Base-by-base conservation (phyloP, 1,140 invertebrate genomes). In the Anoplolepis gracilipes region DNA sequence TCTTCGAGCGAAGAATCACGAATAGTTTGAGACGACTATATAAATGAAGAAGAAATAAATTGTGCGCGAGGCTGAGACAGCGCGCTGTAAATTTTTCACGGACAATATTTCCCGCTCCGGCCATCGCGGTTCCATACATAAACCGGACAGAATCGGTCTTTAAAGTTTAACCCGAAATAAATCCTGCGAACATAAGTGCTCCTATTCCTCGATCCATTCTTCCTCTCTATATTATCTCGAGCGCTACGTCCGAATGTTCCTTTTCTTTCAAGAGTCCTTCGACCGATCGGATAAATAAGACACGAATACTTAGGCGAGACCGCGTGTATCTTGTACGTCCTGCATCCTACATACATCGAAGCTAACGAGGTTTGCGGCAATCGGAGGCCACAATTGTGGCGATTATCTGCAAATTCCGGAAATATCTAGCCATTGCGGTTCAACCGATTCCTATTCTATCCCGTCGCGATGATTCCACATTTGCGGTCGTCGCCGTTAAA, bases 361-460 rank as follows among this genome's bases (percentile, higher is more conserved):
- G 64, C 36, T 2, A n/a, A 25, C 33, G 49, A 72, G 65, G 25
- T 84, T 84, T 78, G 75, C 49, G 30, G 69, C 49, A 36, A 46
- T 85, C 59, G 55, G 30, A 53, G 84, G 57, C 53, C 64, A 22
- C 69, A 64, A 77, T 86, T 76, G 87, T 36, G 75, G 53, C 76
- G 61, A 76, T 85, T 65, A 88, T 79, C 62, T 64, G 59, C 62
- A 36, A 88, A 88, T 87, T 85, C 69, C 53, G 67, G 57, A 81
- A 89, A 82, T 70, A 59, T 79, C 76, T 59, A 25, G 8, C 25
- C 46, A 61, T 33, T 62, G 53, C 11, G 49, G 25, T 39, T n/a
- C 30, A 5, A 28, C 46, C 85, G 49, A 42, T 72, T 61, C 65
- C 46, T 67, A 69, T 53, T 81, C 69, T 70, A 46, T 30, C 61